phyloP scores from a whole-genome alignment of 1,140 invertebrate species.

The Drosophila eugracilis region DNA sequence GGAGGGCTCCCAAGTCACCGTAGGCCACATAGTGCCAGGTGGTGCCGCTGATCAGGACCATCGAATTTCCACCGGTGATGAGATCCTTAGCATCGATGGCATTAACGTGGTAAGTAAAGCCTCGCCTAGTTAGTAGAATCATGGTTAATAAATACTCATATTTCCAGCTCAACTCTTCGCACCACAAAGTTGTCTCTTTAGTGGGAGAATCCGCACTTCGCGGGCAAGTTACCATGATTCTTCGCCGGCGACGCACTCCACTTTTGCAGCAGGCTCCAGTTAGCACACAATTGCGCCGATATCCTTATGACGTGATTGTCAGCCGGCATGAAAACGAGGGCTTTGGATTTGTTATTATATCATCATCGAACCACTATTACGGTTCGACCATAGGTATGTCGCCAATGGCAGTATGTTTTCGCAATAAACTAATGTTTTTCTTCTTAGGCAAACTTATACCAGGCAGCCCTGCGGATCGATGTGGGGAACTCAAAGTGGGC shows the following conservation, averaged over 20 bases:
- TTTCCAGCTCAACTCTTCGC: slow-evolving; percentile 90
- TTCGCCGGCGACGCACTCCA: slow-evolving; percentile 87
- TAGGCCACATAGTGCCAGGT: slow-evolving; percentile 97
- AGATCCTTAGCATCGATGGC: slow-evolving; percentile 94
- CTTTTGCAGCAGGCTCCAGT: slow-evolving; percentile 54
- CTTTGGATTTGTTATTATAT: slow-evolving; percentile 99
- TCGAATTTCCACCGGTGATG: slow-evolving; percentile 93
- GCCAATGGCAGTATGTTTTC: too few relatives aligned
- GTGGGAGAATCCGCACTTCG: slow-evolving; percentile 92
- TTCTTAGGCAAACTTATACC: slow-evolving; percentile 94
- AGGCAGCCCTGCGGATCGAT: slow-evolving; percentile 97
- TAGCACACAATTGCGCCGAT: slow-evolving; percentile 78
- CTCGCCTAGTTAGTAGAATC: neutral
- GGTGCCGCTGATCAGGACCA: slow-evolving; percentile 95
- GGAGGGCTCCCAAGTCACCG: slow-evolving; percentile 97
- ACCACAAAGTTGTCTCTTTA: slow-evolving; percentile 95
- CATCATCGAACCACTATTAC: slow-evolving; percentile 91
- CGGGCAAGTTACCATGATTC: slow-evolving; percentile 90
- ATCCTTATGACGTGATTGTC: slow-evolving; percentile 94
- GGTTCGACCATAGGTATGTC: slow-evolving; percentile 95
- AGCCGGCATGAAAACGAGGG: slow-evolving; percentile 96
- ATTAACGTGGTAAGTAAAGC: slow-evolving; percentile 87
- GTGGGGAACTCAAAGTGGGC: slow-evolving; percentile 95
- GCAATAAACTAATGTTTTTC: neutral
- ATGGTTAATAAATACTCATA: neutral